A percentile compares a stretch with the other conserved stretches of the same genome.
Conservation (phyloP, 2,113 vertebrate species). For the Ovis canadensis region DNA sequence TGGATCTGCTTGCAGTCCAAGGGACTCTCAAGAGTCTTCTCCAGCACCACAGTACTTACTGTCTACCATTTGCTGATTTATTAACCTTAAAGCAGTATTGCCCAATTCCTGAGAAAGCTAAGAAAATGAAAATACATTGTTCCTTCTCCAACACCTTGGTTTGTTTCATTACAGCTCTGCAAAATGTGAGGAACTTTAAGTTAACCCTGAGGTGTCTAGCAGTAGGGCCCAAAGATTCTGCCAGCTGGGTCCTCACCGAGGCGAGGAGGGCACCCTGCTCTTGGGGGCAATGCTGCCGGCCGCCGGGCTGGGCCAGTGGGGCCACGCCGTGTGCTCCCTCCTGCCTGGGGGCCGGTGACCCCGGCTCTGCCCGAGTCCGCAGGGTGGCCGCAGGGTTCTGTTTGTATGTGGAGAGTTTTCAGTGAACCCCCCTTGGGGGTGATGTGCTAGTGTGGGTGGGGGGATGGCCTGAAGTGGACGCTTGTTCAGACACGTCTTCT, state of each 20-base stretch:
- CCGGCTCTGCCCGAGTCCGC: not conserved
- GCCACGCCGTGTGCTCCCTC: accelerated
- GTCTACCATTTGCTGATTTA: too few species aligned
- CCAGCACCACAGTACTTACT: not conserved
- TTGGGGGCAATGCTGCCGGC: accelerated
- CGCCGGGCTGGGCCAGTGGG: accelerated
- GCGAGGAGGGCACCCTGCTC: not conserved
- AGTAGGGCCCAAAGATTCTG: too few species aligned
- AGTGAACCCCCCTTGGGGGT: accelerated
- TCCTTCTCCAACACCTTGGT: not conserved
- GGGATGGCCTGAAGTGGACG: accelerated
- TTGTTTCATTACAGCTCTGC: not conserved
- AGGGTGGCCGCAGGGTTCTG: accelerated
- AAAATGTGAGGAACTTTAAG: not conserved
- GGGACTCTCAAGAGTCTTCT: too few species aligned
- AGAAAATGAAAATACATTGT: not conserved
- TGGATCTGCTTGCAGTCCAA: too few species aligned
- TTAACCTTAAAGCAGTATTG: not conserved
- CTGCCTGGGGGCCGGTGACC: not conserved
- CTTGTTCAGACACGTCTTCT: not conserved
- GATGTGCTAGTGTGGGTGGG: accelerated
- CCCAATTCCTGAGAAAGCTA: not conserved
- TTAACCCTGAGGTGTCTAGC: not conserved
- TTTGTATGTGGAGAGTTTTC: not conserved
- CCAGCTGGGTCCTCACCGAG: accelerated